phyloP scores from a whole-genome alignment of 2,888 invertebrate genomes.

The Iphiclides podalirius region DNA sequence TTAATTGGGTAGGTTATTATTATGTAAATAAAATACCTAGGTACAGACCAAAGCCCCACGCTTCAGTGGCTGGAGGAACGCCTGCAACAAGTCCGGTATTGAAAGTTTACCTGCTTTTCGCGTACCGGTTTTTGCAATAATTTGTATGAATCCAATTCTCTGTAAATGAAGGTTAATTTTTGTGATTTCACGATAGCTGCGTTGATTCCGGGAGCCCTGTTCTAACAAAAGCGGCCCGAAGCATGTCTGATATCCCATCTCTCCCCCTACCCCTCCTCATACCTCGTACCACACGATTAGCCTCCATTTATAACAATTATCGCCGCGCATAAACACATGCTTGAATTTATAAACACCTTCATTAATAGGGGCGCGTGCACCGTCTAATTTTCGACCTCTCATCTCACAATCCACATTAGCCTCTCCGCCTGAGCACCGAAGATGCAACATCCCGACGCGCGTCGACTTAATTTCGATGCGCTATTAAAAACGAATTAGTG shows the following conservation, averaged over 20 bases:
- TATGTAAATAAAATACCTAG: too few relatives aligned
- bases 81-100: too few relatives aligned
- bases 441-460: not conserved
- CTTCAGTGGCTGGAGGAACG: too few relatives aligned
- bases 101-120: too few relatives aligned
- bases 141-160: too few relatives aligned
- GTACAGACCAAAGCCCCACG: too few relatives aligned
- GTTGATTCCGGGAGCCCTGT: constrained; percentile 23
- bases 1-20: too few relatives aligned
- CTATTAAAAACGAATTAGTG: constrained; percentile 61
- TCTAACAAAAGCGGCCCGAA: constrained; percentile 23
- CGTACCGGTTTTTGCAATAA: too few relatives aligned
- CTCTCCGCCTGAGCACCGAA: not conserved
- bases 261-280: too few relatives aligned
- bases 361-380: constrained; percentile 43
- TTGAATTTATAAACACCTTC: constrained; percentile 62
- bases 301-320: constrained; percentile 65
- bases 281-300: constrained; percentile 38
- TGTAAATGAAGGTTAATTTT: too few relatives aligned
- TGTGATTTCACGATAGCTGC: constrained; percentile 2
- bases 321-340: constrained; percentile 48
- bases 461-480: constrained; percentile 20
- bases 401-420: not conserved
- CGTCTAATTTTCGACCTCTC: not conserved
- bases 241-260: not conserved